phyloP scores from a whole-genome alignment of 35 echinoderm and acorn worm genomes.

The Lytechinus variegatus region DNA sequence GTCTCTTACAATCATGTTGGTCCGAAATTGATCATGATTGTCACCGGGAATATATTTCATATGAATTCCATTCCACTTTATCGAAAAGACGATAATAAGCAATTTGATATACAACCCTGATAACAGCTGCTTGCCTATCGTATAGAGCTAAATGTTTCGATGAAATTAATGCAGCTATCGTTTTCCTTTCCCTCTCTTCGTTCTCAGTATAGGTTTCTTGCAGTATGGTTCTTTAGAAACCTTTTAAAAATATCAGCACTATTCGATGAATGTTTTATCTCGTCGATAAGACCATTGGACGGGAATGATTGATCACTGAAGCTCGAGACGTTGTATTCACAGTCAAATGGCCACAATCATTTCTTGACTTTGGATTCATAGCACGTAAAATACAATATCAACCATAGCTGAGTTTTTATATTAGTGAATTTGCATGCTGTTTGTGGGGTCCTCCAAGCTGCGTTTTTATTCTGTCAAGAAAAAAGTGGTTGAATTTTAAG shows the following conservation, averaged over 20 bases:
- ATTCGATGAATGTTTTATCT: background rate
- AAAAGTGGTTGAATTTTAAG: too few relatives aligned
- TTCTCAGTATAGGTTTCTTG: background rate
- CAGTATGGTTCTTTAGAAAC: background rate
- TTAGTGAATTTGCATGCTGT: background rate
- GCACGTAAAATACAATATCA: background rate
- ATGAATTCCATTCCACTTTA: background rate
- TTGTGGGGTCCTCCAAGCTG: background rate
- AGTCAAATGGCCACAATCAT: background rate
- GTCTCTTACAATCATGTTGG: background rate
- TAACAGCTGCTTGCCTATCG: background rate
- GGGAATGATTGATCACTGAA: background rate
- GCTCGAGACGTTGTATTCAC: background rate
- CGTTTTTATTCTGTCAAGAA: background rate
- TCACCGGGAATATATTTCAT: background rate
- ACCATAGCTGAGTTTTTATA: background rate
- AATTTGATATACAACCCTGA: background rate
- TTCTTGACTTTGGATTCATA: background rate
- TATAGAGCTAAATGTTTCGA: background rate
- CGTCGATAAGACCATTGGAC: background rate
- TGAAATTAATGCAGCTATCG: background rate
- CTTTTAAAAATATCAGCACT: background rate
- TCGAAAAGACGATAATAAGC: background rate
- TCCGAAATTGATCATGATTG: background rate
- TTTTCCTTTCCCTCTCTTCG: background rate